phyloP scores from a whole-genome alignment of 2,888 invertebrate species.

The Drosophila austrosaltans region DNA sequence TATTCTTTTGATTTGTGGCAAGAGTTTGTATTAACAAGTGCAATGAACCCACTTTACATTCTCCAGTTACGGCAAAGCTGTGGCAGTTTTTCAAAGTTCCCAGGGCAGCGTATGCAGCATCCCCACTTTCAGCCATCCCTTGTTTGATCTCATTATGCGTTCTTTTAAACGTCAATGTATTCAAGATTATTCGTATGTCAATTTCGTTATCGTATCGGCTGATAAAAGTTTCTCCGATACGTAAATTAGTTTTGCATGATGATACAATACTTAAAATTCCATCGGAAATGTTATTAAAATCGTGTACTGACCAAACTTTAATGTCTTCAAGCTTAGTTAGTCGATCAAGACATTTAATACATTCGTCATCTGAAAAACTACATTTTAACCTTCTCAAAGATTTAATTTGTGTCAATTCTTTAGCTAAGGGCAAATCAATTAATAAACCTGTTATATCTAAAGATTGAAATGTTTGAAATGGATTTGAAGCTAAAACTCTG shows the following conservation, averaged over 20 bases:
- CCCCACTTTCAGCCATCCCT: too few relatives aligned
- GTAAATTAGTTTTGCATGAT: neutral
- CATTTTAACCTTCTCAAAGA: neutral
- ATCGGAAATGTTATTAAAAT: neutral
- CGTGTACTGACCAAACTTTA: neutral
- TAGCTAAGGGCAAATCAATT: neutral
- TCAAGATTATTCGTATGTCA: too few relatives aligned
- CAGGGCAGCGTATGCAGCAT: too few relatives aligned
- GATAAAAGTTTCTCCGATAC: neutral
- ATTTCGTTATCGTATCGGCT: too few relatives aligned
- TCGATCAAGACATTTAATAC: neutral
- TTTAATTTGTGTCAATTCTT: neutral
- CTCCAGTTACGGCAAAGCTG: neutral
- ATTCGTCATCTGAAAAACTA: neutral
- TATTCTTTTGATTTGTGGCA: neutral
- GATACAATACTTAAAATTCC: neutral
- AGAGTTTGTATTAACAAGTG: neutral
- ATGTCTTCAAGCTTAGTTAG: neutral
- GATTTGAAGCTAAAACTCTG: neutral
- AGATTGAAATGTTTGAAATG: neutral
- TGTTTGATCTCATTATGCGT: too few relatives aligned
- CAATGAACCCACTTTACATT: neutral
- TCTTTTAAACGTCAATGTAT: too few relatives aligned
- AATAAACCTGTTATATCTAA: neutral
- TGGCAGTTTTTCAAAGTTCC: neutral